phyloP scores from a whole-genome alignment of 2,888 invertebrate genomes.

The Smittia sp. region DNA sequence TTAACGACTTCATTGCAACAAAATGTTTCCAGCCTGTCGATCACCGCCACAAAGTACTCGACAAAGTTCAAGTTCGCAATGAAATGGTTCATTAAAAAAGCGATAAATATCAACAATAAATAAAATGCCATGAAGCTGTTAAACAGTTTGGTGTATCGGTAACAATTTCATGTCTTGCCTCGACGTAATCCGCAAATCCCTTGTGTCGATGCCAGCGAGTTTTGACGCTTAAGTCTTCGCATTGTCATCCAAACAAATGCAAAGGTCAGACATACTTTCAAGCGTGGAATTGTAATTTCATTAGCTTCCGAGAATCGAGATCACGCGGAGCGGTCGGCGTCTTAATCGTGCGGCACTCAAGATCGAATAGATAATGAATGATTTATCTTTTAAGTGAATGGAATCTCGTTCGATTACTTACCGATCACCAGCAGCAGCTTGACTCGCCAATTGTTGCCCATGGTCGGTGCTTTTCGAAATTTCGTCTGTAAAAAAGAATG shows the following conservation, averaged over 20 bases:
- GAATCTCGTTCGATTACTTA: conserved; percentile 19
- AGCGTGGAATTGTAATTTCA: neutral
- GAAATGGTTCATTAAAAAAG: neutral
- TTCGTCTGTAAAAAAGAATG: conserved; percentile 6
- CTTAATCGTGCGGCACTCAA: too few relatives aligned
- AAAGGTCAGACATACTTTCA: neutral
- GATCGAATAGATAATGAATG: neutral
- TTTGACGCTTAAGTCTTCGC: neutral
- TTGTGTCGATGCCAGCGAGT: neutral
- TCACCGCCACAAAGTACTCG: neutral
- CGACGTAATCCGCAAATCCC: neutral
- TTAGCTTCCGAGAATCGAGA: neutral
- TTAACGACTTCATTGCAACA: conserved; percentile 24
- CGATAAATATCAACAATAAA: neutral
- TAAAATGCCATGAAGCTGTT: neutral
- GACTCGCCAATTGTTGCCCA: conserved; percentile 22
- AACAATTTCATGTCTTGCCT: neutral
- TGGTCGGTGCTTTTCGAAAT: conserved; percentile 7
- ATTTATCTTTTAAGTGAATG: neutral
- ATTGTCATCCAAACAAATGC: neutral
- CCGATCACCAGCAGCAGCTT: conserved; percentile 35
- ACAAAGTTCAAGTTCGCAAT: conserved; percentile 23
- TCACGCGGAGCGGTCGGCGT: neutral
- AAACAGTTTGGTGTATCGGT: neutral
- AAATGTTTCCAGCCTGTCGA: neutral